Evolutionary conservation across 2,797 vertebrate genomes (phyloP).

Genomic region (Anguilla obscura): DNA sequence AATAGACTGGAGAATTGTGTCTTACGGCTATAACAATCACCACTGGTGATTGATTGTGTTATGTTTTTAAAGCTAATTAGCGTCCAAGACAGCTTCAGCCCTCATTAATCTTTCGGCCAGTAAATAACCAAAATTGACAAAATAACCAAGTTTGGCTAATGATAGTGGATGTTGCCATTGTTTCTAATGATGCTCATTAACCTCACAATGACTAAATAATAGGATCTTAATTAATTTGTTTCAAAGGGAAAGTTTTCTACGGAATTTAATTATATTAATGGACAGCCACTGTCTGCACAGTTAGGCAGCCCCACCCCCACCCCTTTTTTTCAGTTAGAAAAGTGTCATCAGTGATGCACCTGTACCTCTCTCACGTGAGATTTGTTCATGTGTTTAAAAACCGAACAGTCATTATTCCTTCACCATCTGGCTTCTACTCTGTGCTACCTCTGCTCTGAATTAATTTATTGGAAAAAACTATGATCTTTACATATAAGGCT

Average conservation of each 20-base stretch:
- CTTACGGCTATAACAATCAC: constrained; percentile 78
- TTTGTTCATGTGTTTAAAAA: not conserved
- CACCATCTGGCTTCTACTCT: not conserved
- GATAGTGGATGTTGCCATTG: constrained; percentile 90
- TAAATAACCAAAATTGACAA: constrained; percentile 98
- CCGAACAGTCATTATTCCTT: not conserved
- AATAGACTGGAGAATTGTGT: constrained; percentile 66
- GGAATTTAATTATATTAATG: constrained; percentile 78
- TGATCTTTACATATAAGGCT: not conserved
- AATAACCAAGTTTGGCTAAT: constrained; percentile 98
- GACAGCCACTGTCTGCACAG: constrained; percentile 58
- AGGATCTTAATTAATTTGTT: constrained; percentile 81
- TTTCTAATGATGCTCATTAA: constrained; percentile 88
- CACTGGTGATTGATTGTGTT: constrained; percentile 96
- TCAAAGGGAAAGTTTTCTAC: constrained; percentile 77
- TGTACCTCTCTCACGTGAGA: constrained; percentile 5
- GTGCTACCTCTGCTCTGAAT: not conserved
- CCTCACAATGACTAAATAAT: constrained; percentile 86
- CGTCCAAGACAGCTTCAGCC: constrained; percentile 85
- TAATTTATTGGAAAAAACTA: not conserved
- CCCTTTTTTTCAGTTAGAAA: not conserved
- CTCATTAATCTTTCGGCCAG: constrained; percentile 91
- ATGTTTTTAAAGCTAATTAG: constrained; percentile 98
- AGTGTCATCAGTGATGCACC: not conserved
- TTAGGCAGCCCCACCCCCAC: not conserved